phyloP scores from a whole-genome alignment of 2,113 vertebrate genomes.

The Mohoua ochrocephala region DNA sequence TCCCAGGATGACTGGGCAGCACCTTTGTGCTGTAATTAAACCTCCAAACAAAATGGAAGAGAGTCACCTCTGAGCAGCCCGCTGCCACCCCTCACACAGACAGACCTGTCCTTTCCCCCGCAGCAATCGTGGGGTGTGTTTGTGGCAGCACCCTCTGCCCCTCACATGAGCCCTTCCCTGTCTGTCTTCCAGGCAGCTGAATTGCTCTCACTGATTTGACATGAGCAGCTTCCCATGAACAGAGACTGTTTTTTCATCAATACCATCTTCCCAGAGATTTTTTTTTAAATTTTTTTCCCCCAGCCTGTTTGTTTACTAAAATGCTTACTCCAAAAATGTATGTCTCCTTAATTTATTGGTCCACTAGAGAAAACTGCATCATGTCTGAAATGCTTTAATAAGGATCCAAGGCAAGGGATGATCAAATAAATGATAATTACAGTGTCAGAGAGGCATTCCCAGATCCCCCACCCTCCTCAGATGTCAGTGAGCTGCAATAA shows the following conservation, averaged over 20 bases:
- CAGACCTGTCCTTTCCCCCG: not conserved
- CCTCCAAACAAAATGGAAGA: not conserved
- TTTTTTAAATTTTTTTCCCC: not conserved
- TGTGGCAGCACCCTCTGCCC: not conserved
- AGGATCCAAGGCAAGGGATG: not conserved
- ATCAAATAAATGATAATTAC: conserved; percentile 14
- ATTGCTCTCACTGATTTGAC: not conserved
- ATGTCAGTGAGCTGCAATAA: not conserved
- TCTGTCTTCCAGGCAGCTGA: not conserved
- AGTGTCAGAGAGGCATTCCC: not conserved
- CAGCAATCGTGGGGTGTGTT: not conserved
- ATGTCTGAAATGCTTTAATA: not conserved
- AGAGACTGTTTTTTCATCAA: not conserved
- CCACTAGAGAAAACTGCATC: conserved; percentile 24
- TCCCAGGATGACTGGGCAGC: not conserved
- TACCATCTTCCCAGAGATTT: not conserved
- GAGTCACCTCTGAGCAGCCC: not conserved
- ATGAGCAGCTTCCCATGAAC: not conserved
- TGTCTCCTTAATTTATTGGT: not conserved
- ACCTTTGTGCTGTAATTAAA: not conserved
- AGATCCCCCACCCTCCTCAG: not conserved
- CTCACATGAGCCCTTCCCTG: not conserved
- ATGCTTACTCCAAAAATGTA: not conserved
- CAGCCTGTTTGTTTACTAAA: not conserved
- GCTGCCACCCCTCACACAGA: not conserved